Percentiles rank a stretch among this genome's conserved stretches.
Evolutionary conservation across 2,888 invertebrate species (phyloP).

Genomic region (Megamerina dolium): DNA sequence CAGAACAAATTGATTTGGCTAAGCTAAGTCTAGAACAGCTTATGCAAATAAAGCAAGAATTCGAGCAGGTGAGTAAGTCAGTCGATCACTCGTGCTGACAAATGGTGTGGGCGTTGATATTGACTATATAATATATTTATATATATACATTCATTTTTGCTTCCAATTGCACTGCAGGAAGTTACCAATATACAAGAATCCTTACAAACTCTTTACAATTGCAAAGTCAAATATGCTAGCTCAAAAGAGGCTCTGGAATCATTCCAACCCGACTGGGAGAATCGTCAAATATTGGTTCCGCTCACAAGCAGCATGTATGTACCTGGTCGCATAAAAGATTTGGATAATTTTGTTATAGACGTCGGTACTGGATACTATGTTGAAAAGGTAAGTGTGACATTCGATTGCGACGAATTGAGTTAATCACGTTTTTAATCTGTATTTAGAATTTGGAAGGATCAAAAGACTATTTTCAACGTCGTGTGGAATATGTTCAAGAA

Average conservation of each 20-base stretch:
- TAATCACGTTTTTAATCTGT: not conserved
- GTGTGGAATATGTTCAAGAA: slow-evolving; percentile 83
- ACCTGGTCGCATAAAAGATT: slow-evolving; percentile 78
- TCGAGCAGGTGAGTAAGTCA: slow-evolving; percentile 64
- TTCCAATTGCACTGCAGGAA: slow-evolving; percentile 63
- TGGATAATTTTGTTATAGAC: slow-evolving; percentile 85
- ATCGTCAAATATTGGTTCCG: slow-evolving; percentile 85
- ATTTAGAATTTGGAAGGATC: slow-evolving; percentile 70
- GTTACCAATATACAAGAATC: slow-evolving; percentile 85
- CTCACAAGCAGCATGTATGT: slow-evolving; percentile 97
- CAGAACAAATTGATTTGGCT: slow-evolving; percentile 73
- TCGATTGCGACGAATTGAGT: not conserved
- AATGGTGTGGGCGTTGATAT: too few relatives aligned
- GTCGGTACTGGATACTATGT: slow-evolving; percentile 96
- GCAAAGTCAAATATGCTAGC: slow-evolving; percentile 83
- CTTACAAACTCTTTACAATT: slow-evolving; percentile 79
- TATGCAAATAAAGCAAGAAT: slow-evolving; percentile 75
- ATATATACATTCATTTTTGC: slow-evolving; percentile 5
- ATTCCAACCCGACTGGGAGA: slow-evolving; percentile 68
- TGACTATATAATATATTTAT: slow-evolving; percentile 5
- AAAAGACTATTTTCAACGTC: slow-evolving; percentile 87
- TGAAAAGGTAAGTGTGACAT: slow-evolving; percentile 75
- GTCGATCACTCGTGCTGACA: not conserved
- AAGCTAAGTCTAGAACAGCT: slow-evolving; percentile 76
- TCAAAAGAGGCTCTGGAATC: slow-evolving; percentile 80